Percentiles rank a stretch among this genome's conserved stretches.
Evolutionary conservation across 2,888 invertebrate genomes (phyloP).

Genomic region (Tetanocera ferruginea): DNA sequence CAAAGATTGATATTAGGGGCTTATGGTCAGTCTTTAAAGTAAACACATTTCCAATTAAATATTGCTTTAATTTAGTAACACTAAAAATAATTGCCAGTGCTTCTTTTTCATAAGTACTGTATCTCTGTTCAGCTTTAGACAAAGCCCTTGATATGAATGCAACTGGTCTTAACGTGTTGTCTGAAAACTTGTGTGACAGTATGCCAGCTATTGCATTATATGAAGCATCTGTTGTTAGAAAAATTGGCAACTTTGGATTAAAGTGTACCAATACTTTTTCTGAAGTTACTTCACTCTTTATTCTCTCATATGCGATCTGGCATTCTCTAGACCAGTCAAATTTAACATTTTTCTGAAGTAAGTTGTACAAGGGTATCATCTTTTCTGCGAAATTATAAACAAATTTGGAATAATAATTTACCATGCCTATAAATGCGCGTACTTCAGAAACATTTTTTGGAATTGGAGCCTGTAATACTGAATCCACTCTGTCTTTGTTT

Average conservation of each 20-base stretch:
- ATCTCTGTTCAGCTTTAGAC: slow-evolving; percentile 45
- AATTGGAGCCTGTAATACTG: slow-evolving; percentile 30
- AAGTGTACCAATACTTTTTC: slow-evolving; percentile 47
- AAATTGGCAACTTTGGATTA: slow-evolving; percentile 43
- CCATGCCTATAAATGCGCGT: slow-evolving; percentile 39
- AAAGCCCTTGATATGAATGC: slow-evolving; percentile 47
- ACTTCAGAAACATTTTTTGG: slow-evolving; percentile 39
- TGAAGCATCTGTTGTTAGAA: slow-evolving; percentile 52
- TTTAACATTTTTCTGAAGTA: slow-evolving; percentile 43
- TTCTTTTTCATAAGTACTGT: slow-evolving; percentile 45
- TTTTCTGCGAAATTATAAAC: slow-evolving; percentile 44
- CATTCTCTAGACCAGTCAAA: slow-evolving; percentile 56
- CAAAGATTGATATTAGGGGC: slow-evolving; percentile 44
- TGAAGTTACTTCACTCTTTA: slow-evolving; percentile 50
- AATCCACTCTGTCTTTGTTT: slow-evolving; percentile 32
- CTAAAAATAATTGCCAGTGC: slow-evolving; percentile 40
- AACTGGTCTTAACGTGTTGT: slow-evolving; percentile 39
- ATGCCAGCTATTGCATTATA: slow-evolving; percentile 44
- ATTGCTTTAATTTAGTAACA: slow-evolving; percentile 45
- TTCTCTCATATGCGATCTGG: slow-evolving; percentile 52
- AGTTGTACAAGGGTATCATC: slow-evolving; percentile 37
- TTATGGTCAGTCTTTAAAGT: slow-evolving; percentile 43
- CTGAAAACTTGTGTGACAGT: slow-evolving; percentile 42
- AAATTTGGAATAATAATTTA: slow-evolving; percentile 45
- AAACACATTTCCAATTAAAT: slow-evolving; percentile 42